phyloP scores from a whole-genome alignment of 2,113 vertebrate genomes.

The Barbus barbus region DNA sequence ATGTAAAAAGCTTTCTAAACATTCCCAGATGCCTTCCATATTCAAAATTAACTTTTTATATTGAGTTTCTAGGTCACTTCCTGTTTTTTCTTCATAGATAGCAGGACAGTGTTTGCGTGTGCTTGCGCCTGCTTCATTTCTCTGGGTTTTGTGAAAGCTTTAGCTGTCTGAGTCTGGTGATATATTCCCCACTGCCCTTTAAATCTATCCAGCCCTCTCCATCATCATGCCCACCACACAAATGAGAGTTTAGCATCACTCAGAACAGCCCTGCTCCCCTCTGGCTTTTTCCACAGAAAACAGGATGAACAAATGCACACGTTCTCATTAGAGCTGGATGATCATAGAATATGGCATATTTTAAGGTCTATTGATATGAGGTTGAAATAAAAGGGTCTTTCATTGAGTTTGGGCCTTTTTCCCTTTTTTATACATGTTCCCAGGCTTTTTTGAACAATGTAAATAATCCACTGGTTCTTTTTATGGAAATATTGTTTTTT shows the following conservation, averaged over 20 bases:
- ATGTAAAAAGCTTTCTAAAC: neutral
- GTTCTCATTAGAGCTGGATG: neutral
- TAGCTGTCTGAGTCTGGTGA: constrained; percentile 21
- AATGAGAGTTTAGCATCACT: constrained; percentile 12
- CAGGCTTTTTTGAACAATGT: neutral
- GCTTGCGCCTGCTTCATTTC: neutral
- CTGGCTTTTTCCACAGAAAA: neutral
- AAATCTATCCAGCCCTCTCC: constrained; percentile 24
- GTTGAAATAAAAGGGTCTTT: constrained; percentile 2
- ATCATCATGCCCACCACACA: constrained; percentile 14
- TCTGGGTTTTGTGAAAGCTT: constrained; percentile 19
- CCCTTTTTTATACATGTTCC: neutral
- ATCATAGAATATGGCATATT: neutral
- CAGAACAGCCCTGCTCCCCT: constrained; percentile 3
- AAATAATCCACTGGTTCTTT: neutral
- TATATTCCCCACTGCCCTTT: constrained; percentile 41
- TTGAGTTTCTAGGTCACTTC: neutral
- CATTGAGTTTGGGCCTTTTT: neutral
- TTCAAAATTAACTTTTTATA: neutral
- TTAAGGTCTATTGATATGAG: neutral
- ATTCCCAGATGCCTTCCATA: neutral
- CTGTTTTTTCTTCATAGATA: neutral
- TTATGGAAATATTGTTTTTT: neutral
- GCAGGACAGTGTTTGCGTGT: neutral
- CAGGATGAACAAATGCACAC: neutral